Percentiles rank a stretch among this genome's conserved stretches.
phyloP scores from a whole-genome alignment of 1,140 invertebrate species.

The Prorops nasuta region DNA sequence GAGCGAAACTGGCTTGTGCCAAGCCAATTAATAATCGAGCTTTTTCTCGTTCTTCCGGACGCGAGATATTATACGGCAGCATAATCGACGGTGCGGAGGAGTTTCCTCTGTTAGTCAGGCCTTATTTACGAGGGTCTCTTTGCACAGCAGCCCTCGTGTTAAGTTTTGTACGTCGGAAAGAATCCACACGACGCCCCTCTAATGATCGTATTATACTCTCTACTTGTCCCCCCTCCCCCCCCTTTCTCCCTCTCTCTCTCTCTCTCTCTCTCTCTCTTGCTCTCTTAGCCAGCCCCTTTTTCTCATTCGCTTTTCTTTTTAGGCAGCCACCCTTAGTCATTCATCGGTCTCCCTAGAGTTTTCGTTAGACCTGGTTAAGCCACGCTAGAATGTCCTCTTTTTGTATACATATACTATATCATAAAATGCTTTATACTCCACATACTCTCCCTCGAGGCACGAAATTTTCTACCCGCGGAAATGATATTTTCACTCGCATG shows the following conservation, averaged over 20 bases:
- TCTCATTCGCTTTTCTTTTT: too few species aligned
- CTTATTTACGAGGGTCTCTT: slow-evolving; percentile 23
- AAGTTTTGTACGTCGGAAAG: slow-evolving; percentile 28
- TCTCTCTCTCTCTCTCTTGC: background rate
- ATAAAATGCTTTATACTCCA: too few species aligned
- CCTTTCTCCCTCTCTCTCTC: background rate
- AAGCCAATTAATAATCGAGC: slow-evolving; percentile 34
- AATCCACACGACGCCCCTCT: slow-evolving; percentile 27
- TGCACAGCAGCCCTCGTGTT: slow-evolving; percentile 10
- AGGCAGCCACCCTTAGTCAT: too few species aligned
- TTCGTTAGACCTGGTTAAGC: too few species aligned
- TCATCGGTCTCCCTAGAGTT: too few species aligned
- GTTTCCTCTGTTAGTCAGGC: background rate
- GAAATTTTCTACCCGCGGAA: slow-evolving; percentile 21
- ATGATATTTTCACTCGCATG: slow-evolving; percentile 18
- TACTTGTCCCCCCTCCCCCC: background rate
- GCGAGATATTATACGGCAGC: too few species aligned
- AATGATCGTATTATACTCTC: slow-evolving; percentile 36
- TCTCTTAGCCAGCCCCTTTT: background rate
- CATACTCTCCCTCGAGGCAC: background rate
- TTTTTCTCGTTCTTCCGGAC: slow-evolving; percentile 3
- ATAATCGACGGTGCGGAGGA: background rate
- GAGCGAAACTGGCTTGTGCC: slow-evolving; percentile 26
- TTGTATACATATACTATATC: background rate
- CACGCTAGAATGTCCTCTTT: too few species aligned